phyloP scores from a whole-genome alignment of 2,113 vertebrate species.

The Scolopax mira region DNA sequence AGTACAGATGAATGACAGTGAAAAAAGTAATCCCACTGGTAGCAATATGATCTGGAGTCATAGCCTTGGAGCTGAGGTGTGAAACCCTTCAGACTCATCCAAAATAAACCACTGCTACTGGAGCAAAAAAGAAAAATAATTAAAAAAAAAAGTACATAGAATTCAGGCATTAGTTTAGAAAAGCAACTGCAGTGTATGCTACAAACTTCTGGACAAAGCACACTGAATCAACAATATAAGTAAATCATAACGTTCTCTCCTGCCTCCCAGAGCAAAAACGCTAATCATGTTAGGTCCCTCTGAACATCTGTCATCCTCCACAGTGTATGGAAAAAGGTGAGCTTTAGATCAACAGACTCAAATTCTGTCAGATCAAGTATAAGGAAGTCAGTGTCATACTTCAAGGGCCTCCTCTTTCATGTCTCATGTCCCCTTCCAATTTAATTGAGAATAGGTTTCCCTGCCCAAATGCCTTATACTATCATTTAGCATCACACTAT shows the following conservation, averaged over 20 bases:
- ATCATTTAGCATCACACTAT: not conserved
- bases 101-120: conserved; percentile 16
- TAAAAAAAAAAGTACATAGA: not conserved
- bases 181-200: not conserved
- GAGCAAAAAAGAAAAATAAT: not conserved
- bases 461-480: not conserved
- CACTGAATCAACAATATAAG: conserved; percentile 13
- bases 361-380: not conserved
- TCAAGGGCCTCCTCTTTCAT: not conserved
- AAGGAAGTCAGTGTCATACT: not conserved
- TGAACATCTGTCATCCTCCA: conserved; percentile 43
- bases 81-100: conserved; percentile 23
- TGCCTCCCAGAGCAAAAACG: conserved; percentile 13
- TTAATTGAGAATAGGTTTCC: not conserved
- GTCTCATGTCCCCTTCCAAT: not conserved
- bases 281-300: conserved; percentile 15
- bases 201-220: conserved; percentile 42
- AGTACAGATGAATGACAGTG: conserved; percentile 34
- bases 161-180: conserved; percentile 10
- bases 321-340: not conserved
- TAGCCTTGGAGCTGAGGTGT: conserved; percentile 1
- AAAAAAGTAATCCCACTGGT: conserved; percentile 31
- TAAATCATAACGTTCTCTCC: conserved; percentile 39
- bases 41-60: conserved; percentile 32
- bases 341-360: conserved; percentile 20